Conservation (phyloP, 2,113 vertebrate species). For the Oophaga pumilio region DNA sequence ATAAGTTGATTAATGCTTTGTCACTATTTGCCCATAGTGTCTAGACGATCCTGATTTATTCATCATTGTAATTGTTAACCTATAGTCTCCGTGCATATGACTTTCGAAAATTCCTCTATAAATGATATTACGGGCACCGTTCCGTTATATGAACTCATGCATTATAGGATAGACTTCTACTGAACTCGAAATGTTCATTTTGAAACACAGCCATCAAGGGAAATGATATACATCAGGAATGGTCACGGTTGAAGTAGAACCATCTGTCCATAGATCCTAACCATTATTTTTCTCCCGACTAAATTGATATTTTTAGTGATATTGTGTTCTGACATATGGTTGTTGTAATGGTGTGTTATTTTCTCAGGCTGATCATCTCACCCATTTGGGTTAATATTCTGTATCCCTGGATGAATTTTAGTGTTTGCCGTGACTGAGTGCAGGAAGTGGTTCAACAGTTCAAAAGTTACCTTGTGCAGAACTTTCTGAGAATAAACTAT, state of each 20-base stretch:
- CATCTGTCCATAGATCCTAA: constrained; percentile 44
- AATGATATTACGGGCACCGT: constrained; percentile 27
- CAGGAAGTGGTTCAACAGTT: constrained; percentile 23
- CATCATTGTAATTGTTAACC: constrained; percentile 16
- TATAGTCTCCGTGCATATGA: background rate
- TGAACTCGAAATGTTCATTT: constrained; percentile 47
- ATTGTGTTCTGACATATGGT: constrained; percentile 55
- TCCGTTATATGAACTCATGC: constrained; percentile 23
- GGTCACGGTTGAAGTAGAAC: constrained; percentile 52
- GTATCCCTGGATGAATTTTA: constrained; percentile 53
- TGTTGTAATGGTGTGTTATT: constrained; percentile 51
- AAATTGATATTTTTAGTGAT: constrained; percentile 51
- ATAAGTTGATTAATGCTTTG: background rate
- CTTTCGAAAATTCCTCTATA: constrained; percentile 3
- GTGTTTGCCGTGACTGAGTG: constrained; percentile 1
- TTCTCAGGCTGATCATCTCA: constrained; percentile 46
- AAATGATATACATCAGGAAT: constrained; percentile 50
- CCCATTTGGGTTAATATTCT: constrained; percentile 45
- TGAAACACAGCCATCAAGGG: constrained; percentile 42
- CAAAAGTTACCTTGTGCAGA: background rate
- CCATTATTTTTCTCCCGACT: constrained; percentile 38
- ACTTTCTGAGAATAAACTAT: background rate
- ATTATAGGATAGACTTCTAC: constrained; percentile 9
- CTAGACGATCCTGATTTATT: constrained; percentile 7
- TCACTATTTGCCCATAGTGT: background rate